Base-by-base conservation (phyloP, 2,113 vertebrate genomes). In the Pongo pygmaeus region DNA sequence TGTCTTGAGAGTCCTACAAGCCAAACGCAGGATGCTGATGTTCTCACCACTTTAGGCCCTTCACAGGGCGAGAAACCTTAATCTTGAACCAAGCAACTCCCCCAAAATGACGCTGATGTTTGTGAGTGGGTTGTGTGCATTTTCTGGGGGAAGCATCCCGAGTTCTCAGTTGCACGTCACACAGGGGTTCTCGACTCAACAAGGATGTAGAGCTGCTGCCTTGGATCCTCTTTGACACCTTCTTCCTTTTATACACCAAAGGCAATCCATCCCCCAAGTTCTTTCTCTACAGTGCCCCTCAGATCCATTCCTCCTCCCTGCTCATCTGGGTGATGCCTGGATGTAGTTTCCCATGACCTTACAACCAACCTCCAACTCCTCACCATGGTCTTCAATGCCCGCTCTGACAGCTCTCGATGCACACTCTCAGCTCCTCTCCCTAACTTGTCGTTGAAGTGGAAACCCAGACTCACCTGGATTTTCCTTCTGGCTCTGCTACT, bases 21-120 rank as follows among this genome's bases (percentile, higher is more conserved):
- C 25, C 86, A 1, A 74, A 69, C 30, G 30, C 16, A 4, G 1
- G n/a, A 27, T 32, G 48, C 75, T 7, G 1, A 16, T 32, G 72
- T 18, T 48, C 52, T 57, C 4, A 2, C 5, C 14, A 43, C 22
- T 18, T 64, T 8, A 64, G 86, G 40, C 22, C 81, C 86, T 18
- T 43, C 7, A 22, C 27, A 30, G n/a, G 43, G 12, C 3, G 5
- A 74, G 23, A 30, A n/a, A 52, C 25, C 32, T 67, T 14, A 40
- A 57, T 20, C 90, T 13, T 20, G 43, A 74, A 6, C 8, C 22
- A 59, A 50, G 32, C 30, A 13, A 8, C 74, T 3, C 12, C 79
- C 59, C 57, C 0, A 55, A 23, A 27, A 11, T 2, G 1, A 12
- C 0, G 11, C 22, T n/a, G 32, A 43, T 27, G 10, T 72, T 72